Conservation (phyloP, 2,797 vertebrate genomes). For the Podarcis siculus region DNA sequence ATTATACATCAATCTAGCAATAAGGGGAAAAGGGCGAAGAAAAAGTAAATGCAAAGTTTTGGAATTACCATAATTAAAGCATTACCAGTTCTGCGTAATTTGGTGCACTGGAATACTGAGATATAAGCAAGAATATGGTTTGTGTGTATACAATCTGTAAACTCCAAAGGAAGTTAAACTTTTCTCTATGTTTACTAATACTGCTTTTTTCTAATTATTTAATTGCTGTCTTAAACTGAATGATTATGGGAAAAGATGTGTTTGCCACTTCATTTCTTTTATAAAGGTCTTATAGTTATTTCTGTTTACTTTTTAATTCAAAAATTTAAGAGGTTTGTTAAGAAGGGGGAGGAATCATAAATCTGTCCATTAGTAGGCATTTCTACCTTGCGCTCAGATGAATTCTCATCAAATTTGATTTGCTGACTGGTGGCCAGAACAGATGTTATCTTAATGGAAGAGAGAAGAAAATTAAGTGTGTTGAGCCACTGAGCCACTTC, state of each 20-base stretch:
- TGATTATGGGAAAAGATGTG: neutral
- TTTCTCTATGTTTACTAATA: constrained; percentile 15
- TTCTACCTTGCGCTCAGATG: constrained; percentile 69
- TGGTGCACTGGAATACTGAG: constrained; percentile 11
- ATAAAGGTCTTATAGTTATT: constrained; percentile 11
- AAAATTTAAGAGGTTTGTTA: constrained; percentile 54
- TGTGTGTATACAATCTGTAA: neutral
- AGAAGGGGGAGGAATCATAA: constrained; percentile 54
- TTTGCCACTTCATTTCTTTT: constrained; percentile 5
- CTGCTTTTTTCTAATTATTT: neutral
- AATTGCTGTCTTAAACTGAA: constrained; percentile 14
- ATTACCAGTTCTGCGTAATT: neutral
- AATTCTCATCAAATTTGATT: constrained; percentile 77
- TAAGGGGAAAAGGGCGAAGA: neutral
- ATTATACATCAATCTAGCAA: neutral
- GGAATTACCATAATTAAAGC: neutral
- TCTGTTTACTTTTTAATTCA: constrained; percentile 65
- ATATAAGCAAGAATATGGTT: neutral
- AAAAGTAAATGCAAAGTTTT: neutral
- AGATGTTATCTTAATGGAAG: constrained; percentile 77
- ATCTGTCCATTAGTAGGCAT: constrained; percentile 69
- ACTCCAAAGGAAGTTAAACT: neutral
- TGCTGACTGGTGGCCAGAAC: constrained; percentile 73
- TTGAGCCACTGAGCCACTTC: constrained; percentile 68
- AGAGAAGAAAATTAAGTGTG: constrained; percentile 66